These are phyloP conservation scores for Ormyrus labotus DNA, from an alignment of 2,888 invertebrate species.

Conservation along the genomic window DNA sequence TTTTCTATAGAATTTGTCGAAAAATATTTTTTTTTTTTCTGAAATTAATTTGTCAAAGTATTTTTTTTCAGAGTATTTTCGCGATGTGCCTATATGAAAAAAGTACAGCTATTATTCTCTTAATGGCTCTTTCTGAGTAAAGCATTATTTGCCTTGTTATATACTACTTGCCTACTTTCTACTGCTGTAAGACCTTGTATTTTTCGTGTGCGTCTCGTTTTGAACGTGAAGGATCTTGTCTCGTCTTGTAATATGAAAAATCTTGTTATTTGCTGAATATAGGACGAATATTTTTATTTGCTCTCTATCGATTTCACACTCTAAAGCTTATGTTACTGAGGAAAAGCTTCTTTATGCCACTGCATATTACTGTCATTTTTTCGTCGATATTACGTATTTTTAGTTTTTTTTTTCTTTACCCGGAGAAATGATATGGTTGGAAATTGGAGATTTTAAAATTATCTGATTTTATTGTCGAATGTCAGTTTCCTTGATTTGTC, in stretches of 20 bases:
- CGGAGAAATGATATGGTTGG: constrained; percentile 19
- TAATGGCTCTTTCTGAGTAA: not conserved
- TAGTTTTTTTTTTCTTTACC: constrained; percentile 22
- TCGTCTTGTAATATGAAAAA: constrained; percentile 39
- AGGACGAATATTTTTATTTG: constrained; percentile 40
- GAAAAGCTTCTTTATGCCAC: constrained; percentile 38
- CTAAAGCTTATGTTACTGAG: constrained; percentile 23
- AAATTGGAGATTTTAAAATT: constrained; percentile 16
- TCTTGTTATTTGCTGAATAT: constrained; percentile 33
- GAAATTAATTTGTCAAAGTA: no score
- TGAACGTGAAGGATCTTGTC: constrained; percentile 35
- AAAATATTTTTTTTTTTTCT: no score
- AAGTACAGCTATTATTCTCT: no score
- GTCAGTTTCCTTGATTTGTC: no score
- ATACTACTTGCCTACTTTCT: constrained; percentile 22
- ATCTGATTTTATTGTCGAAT: no score
- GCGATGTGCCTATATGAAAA: no score
- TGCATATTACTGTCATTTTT: constrained; percentile 43
- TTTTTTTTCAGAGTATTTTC: no score
- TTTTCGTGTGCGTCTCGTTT: constrained; percentile 31
- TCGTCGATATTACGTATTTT: constrained; percentile 28
- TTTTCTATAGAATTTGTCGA: no score
- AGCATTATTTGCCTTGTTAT: constrained; percentile 31
- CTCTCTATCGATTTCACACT: constrained; percentile 38
- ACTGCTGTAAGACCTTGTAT: constrained; percentile 13